Base-by-base conservation (phyloP, 1,140 invertebrate species). In the Euglossa dilemma region DNA sequence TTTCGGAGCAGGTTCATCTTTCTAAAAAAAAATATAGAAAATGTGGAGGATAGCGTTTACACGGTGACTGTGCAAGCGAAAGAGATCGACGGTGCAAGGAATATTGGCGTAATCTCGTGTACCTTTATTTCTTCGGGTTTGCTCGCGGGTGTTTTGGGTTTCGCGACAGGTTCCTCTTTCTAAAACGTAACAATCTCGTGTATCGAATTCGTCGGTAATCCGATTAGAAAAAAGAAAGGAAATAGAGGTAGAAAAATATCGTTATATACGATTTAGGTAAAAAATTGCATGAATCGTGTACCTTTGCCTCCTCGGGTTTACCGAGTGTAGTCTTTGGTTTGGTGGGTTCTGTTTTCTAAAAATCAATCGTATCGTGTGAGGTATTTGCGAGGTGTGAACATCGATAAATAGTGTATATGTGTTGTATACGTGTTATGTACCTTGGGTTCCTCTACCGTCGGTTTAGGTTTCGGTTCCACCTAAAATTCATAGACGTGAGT, bases 51-150 rank as follows among this genome's bases (percentile, higher is more conserved):
- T 50, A 28, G 16, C 2, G 45, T 63, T 2, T 0, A 1, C 47
- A 5, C 11, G 43, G 12, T 25, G 8, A 14, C 12, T 25, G 14
- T 43, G 8, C 52, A 28, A 0, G 5, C 18, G 50, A 84, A 47
- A 69, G 18, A 59, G 20, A 9, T 50, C 45, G 20, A 18, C 1
- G 7, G 16, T 5, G 20, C 3, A 28, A 25, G 20, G 16, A 63
- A 50, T 0, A 45, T 23, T 72, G 57, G 20, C 11, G 36, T 59
- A 43, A 45, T 74, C 56, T 75, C 84, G 69, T 91, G 87, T 93
- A 93, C 92, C 91, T 93, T 91, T 14, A 86, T 64, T 78, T 93
- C 87, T 83, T 91, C 85, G n/a, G 89, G 80, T 91, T 92, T 93
- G 50, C 77, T 84, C 59, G 87, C 63, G 50, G 73, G 87, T n/a